Percentiles rank a stretch among this genome's conserved stretches.
Evolutionary conservation across 2,797 vertebrate species (phyloP).

Genomic region (Margarornis squamiger): DNA sequence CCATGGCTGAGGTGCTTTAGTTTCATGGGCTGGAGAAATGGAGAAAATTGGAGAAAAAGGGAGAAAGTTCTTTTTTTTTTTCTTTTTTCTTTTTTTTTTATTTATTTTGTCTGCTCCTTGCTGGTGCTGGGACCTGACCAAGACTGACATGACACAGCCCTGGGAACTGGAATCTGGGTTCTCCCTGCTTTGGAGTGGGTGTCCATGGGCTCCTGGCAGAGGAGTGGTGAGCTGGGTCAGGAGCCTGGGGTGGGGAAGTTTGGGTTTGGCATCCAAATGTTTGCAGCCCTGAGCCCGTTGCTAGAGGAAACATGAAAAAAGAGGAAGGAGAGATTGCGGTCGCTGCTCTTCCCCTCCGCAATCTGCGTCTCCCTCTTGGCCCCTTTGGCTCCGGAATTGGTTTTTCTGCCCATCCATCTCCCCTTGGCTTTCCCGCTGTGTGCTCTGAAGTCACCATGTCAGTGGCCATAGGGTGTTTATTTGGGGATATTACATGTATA

Average conservation of each 20-base stretch:
- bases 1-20: neutral
- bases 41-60: neutral
- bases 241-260: neutral
- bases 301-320: constrained; percentile 42
- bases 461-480: neutral
- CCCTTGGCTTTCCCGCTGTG: neutral
- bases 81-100: too few relatives aligned
- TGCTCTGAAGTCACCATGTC: neutral
- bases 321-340: constrained; percentile 55
- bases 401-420: neutral
- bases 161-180: neutral
- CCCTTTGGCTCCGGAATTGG: accelerated
- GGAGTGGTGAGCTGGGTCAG: accelerated
- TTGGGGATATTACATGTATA: neutral
- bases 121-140: neutral
- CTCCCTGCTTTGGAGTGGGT: accelerated
- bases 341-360: constrained; percentile 13
- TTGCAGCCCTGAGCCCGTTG: neutral
- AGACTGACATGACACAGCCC: accelerated
- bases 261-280: neutral
- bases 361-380: constrained; percentile 37
- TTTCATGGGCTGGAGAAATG: neutral
- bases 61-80: neutral
- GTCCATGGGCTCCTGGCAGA: neutral
- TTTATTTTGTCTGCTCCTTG: neutral